A percentile compares a stretch with the other conserved stretches of the same genome.
Evolutionary conservation across 2,888 invertebrate species (phyloP).

Genomic region (Ophonus ardosiacus): DNA sequence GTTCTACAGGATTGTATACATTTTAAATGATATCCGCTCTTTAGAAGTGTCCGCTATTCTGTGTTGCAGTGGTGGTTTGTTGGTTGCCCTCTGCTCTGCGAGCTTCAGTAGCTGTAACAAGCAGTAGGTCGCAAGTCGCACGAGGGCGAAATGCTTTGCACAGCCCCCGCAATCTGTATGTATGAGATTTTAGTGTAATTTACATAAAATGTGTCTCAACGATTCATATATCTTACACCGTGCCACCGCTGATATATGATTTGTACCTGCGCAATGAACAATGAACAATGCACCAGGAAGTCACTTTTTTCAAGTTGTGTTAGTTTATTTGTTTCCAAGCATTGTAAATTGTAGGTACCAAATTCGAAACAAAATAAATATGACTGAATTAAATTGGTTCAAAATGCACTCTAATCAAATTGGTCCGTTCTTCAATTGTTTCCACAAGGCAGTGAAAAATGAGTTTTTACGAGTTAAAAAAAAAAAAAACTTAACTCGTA

Average conservation of each 20-base stretch:
- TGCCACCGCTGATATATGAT: constrained; percentile 55
- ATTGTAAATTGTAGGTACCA: too few species aligned
- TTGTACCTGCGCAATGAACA: constrained; percentile 17
- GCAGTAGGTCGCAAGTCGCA: constrained; percentile 58
- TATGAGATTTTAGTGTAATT: constrained; percentile 76
- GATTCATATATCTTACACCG: constrained; percentile 75
- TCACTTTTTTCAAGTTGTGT: too few species aligned
- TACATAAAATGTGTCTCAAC: constrained; percentile 77
- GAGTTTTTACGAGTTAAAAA: too few species aligned
- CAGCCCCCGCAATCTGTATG: constrained; percentile 74
- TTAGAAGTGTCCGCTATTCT: not conserved
- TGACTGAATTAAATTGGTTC: too few species aligned
- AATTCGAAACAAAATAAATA: too few species aligned
- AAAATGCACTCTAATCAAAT: too few species aligned
- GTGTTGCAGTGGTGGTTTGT: constrained; percentile 32
- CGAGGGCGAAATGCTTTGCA: constrained; percentile 66
- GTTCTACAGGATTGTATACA: too few species aligned
- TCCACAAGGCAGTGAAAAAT: too few species aligned
- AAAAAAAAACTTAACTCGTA: too few species aligned
- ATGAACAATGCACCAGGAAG: not conserved
- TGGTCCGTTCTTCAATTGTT: too few species aligned
- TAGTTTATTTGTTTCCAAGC: too few species aligned
- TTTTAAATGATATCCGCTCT: too few species aligned
- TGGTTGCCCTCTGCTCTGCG: not conserved
- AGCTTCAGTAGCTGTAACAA: not conserved